Evolutionary conservation across 2,888 invertebrate species (phyloP).

Genomic region (Ennomos erosarius): DNA sequence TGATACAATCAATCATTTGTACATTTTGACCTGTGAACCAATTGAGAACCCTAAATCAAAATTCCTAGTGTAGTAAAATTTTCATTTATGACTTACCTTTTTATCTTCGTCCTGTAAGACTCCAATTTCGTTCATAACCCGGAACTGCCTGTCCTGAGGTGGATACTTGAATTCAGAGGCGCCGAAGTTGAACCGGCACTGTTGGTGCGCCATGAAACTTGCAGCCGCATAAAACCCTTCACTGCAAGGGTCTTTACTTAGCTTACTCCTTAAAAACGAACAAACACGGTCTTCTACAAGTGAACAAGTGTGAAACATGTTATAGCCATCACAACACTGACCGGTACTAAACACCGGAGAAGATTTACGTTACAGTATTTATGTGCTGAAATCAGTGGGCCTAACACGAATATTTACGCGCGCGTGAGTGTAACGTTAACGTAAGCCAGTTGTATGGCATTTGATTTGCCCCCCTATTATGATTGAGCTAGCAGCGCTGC

Average conservation of each 20-base stretch:
- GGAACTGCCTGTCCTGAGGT: conserved; percentile 87
- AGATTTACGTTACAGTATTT: background rate
- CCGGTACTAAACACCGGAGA: conserved; percentile 2
- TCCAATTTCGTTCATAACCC: conserved; percentile 92
- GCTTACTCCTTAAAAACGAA: conserved; percentile 9
- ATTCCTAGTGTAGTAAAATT: too few relatives aligned
- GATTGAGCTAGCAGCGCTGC: too few relatives aligned
- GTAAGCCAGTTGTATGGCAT: too few relatives aligned
- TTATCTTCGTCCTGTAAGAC: conserved; percentile 91
- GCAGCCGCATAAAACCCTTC: conserved; percentile 97
- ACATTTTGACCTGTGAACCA: too few relatives aligned
- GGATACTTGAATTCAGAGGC: conserved; percentile 91
- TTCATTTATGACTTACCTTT: conserved; percentile 56
- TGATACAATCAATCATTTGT: too few relatives aligned
- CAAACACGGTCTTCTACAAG: conserved; percentile 6
- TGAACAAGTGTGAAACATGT: background rate
- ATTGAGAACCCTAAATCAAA: too few relatives aligned
- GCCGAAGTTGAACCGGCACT: conserved; percentile 97
- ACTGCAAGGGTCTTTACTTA: conserved; percentile 72
- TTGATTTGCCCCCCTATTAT: too few relatives aligned
- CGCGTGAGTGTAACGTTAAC: too few relatives aligned
- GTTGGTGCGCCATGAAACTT: conserved; percentile 98
- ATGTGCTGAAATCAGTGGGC: too few relatives aligned
- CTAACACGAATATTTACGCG: too few relatives aligned
- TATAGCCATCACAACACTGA: conserved; percentile 4